A percentile compares a stretch with the other conserved stretches of the same genome.
These are phyloP conservation scores for Sebastiscus albofasciatus DNA, from an alignment of 2,797 vertebrate species.

Conservation along the genomic window DNA sequence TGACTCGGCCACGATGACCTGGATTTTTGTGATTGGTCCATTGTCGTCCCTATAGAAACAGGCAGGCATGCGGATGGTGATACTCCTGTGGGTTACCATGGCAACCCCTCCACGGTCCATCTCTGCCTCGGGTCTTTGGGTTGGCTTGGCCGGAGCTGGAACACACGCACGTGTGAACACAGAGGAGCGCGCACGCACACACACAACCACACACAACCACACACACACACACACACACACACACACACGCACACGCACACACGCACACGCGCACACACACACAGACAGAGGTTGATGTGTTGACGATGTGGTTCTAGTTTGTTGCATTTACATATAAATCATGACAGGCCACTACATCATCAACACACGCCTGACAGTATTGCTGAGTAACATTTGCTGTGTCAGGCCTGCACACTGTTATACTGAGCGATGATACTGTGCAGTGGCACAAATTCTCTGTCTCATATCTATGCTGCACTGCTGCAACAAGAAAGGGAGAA, in stretches of 20 bases:
- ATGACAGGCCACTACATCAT: not conserved
- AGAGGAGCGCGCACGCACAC: not conserved
- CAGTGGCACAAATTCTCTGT: constrained; percentile 2
- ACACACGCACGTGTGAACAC: constrained; percentile 27
- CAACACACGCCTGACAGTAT: constrained; percentile 4
- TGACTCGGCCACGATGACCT: constrained; percentile 93
- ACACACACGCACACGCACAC: not conserved
- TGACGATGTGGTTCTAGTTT: constrained; percentile 17
- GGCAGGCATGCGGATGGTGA: constrained; percentile 92
- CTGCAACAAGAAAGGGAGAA: constrained; percentile 19
- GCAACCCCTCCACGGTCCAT: constrained; percentile 86
- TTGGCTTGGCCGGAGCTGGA: constrained; percentile 91
- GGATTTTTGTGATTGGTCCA: constrained; percentile 94
- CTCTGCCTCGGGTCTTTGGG: constrained; percentile 86
- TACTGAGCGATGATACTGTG: not conserved
- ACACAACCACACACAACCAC: not conserved
- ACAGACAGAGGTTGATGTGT: not conserved
- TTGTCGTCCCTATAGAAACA: constrained; percentile 97
- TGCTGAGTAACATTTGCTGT: constrained; percentile 9
- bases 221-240: not conserved
- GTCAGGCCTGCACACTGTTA: not conserved
- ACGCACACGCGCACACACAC: not conserved
- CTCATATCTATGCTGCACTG: constrained; percentile 23
- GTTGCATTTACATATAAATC: constrained; percentile 1
- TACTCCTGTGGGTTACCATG: constrained; percentile 91